These are phyloP conservation scores for Eupithecia pulchellata DNA, from an alignment of 2,888 invertebrate genomes.

Conservation along the genomic window DNA sequence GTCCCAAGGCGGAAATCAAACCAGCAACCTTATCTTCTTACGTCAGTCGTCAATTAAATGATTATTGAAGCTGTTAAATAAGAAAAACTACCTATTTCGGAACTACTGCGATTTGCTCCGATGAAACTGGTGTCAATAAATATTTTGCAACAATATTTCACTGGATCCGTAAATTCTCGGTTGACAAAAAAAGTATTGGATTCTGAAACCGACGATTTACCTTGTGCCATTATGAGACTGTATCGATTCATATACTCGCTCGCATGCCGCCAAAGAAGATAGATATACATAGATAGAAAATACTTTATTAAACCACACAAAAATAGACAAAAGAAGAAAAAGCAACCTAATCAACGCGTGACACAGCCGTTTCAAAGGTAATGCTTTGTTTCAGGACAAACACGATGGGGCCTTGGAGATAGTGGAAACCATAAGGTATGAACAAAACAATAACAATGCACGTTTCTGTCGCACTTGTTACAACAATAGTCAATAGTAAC, in stretches of 20 bases:
- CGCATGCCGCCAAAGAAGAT: background rate
- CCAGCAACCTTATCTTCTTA: no score
- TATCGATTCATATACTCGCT: background rate
- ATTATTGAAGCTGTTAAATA: background rate
- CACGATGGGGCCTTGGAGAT: conserved; percentile 96
- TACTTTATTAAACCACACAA: no score
- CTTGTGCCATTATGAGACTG: background rate
- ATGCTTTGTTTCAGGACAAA: conserved; percentile 89
- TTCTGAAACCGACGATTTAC: background rate
- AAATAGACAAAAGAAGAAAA: no score
- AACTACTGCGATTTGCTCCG: background rate
- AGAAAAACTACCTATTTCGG: background rate
- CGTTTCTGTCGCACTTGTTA: background rate
- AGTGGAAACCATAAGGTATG: conserved; percentile 94
- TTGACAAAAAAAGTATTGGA: background rate
- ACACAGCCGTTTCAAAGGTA: background rate
- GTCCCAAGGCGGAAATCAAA: no score
- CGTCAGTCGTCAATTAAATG: no score
- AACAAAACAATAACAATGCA: conserved; percentile 12
- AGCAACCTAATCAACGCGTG: background rate
- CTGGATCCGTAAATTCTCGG: background rate
- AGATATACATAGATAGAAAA: no score
- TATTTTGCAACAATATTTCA: background rate
- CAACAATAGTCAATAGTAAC: conserved; percentile 1
- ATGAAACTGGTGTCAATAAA: background rate